A percentile compares a stretch with the other conserved stretches of the same genome.
Evolutionary conservation across 2,888 invertebrate genomes (phyloP).

Genomic region (Nasonia oneida): DNA sequence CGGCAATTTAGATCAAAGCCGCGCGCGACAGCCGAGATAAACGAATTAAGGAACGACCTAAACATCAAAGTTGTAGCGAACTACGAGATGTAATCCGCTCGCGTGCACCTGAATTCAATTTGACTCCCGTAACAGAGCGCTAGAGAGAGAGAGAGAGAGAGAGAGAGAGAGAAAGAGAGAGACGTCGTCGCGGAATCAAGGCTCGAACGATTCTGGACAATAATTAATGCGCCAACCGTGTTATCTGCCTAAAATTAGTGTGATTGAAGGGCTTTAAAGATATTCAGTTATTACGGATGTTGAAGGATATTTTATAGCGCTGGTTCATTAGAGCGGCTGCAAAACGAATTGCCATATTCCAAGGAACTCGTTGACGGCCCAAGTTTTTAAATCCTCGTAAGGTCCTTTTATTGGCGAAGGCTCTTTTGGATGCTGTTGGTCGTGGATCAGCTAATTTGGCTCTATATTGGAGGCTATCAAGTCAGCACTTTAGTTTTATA

Average conservation of each 20-base stretch:
- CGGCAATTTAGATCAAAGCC: neutral
- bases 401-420: neutral
- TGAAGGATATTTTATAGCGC: no score
- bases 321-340: neutral
- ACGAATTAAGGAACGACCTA: constrained; percentile 1
- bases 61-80: neutral
- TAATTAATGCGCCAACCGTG: neutral
- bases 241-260: neutral
- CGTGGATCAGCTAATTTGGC: neutral
- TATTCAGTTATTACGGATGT: neutral
- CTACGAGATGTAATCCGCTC: neutral
- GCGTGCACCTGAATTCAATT: neutral
- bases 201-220: neutral
- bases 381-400: no score
- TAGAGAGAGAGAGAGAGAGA: neutral
- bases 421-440: neutral
- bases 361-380: neutral
- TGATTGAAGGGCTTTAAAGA: neutral
- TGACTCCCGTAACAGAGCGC: neutral
- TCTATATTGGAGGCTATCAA: neutral
- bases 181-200: neutral
- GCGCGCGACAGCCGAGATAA: neutral
- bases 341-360: neutral
- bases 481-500: neutral
- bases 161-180: neutral